phyloP scores from a whole-genome alignment of 2,797 vertebrate genomes.

The Rhinichthys osculus region DNA sequence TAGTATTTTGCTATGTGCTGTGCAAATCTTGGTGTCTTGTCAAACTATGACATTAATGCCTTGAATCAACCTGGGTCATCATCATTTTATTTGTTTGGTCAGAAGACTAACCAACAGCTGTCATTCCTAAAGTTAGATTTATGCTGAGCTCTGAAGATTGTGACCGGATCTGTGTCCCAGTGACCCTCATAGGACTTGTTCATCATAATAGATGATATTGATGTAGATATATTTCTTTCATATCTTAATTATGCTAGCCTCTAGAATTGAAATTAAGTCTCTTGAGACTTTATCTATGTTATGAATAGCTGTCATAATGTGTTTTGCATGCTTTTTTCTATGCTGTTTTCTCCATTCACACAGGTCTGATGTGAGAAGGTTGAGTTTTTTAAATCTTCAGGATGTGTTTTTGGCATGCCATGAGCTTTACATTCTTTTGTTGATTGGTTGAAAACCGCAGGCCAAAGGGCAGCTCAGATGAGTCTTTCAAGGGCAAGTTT shows the following conservation, averaged over 20 bases:
- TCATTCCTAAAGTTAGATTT: slow-evolving; percentile 11
- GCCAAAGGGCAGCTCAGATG: neutral
- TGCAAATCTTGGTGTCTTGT: neutral
- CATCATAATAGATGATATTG: neutral
- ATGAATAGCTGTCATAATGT: neutral
- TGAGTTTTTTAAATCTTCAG: neutral
- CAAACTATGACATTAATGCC: neutral
- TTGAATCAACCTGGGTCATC: neutral
- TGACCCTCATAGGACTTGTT: neutral
- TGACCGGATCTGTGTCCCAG: neutral
- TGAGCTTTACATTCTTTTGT: neutral
- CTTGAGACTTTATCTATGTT: neutral
- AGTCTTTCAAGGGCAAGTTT: slow-evolving; percentile 11
- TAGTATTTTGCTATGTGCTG: neutral
- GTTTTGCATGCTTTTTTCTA: neutral
- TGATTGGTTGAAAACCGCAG: slow-evolving; percentile 1
- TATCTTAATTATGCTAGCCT: neutral
- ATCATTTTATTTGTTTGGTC: neutral
- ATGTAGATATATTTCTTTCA: neutral
- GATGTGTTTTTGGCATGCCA: neutral
- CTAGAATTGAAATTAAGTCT: neutral
- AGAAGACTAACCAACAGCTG: neutral
- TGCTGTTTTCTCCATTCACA: slow-evolving; percentile 6
- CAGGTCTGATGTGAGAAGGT: neutral
- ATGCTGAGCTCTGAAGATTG: slow-evolving; percentile 23